Conservation (phyloP, 1,140 invertebrate species). For the Drosophila orosa region DNA sequence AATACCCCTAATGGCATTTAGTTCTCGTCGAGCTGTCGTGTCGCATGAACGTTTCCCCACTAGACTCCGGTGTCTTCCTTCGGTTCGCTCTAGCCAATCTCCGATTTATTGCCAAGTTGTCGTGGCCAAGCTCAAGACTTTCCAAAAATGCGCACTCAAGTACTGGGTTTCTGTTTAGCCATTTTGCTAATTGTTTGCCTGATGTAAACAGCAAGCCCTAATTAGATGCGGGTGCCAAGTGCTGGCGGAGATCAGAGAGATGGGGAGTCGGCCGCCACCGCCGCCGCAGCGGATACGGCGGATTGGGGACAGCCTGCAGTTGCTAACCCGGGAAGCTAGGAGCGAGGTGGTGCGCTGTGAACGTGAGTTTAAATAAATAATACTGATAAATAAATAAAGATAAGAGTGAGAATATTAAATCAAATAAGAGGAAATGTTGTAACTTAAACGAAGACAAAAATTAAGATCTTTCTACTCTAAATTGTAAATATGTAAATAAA, state of each 20-base stretch:
- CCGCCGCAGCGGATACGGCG: constrained; percentile 59
- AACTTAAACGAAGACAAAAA: neutral
- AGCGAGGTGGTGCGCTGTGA: constrained; percentile 61
- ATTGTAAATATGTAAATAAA: neutral
- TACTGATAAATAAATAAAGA: constrained; percentile 12
- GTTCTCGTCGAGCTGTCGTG: constrained; percentile 63
- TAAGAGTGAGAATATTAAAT: neutral
- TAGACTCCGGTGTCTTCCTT: constrained; percentile 10
- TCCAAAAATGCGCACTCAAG: constrained; percentile 74
- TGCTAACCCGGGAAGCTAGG: constrained; percentile 72
- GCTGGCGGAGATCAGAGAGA: constrained; percentile 35
- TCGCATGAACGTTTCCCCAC: constrained; percentile 61
- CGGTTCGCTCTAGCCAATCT: neutral
- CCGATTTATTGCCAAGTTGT: constrained; percentile 17
- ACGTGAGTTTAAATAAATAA: constrained; percentile 58
- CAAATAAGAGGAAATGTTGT: neutral
- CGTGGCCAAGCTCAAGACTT: constrained; percentile 2
- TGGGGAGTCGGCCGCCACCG: constrained; percentile 43
- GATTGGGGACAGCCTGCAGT: constrained; percentile 69
- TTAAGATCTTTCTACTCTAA: too few relatives aligned
- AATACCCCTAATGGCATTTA: constrained; percentile 42
- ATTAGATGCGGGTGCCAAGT: constrained; percentile 43
- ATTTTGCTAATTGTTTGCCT: constrained; percentile 79
- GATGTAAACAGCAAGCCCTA: constrained; percentile 51
- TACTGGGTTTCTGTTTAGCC: constrained; percentile 74